Conservation (phyloP, 2,113 vertebrate species). For the Peucedramus taeniatus region DNA sequence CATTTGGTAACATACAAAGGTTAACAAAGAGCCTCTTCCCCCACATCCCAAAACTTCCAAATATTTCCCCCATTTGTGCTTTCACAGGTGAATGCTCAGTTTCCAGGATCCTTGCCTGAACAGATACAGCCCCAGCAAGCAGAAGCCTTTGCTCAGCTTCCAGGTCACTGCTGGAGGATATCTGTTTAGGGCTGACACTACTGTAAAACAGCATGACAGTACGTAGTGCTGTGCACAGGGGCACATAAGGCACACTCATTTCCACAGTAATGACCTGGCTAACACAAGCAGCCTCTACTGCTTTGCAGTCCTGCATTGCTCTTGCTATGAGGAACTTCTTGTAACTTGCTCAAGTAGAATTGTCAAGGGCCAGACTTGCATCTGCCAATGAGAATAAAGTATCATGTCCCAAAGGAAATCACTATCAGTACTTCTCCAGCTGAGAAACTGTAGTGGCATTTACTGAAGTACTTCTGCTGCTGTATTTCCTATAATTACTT, state of each 20-base stretch:
- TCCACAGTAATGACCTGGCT: not conserved
- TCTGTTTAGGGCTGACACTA: not conserved
- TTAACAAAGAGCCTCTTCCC: not conserved
- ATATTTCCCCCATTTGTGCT: not conserved
- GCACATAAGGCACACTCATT: not conserved
- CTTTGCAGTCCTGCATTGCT: not conserved
- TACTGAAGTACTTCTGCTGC: constrained; percentile 8
- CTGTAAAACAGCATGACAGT: not conserved
- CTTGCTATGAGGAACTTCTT: not conserved
- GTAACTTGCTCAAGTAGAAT: not conserved
- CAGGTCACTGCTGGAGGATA: not conserved
- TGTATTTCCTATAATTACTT: not conserved
- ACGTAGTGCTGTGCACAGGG: not conserved
- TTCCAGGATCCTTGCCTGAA: not conserved
- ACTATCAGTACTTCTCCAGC: not conserved
- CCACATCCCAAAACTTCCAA: not conserved
- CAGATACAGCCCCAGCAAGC: not conserved
- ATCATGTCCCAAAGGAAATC: not conserved
- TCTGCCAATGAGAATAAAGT: not conserved
- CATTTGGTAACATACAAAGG: not conserved
- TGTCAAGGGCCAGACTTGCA: not conserved
- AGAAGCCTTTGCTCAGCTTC: not conserved
- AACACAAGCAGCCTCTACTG: not conserved
- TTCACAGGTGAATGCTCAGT: not conserved
- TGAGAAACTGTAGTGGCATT: not conserved